Evolutionary conservation across 2,797 vertebrate species (phyloP).

Genomic region (Dermochelys coriacea): DNA sequence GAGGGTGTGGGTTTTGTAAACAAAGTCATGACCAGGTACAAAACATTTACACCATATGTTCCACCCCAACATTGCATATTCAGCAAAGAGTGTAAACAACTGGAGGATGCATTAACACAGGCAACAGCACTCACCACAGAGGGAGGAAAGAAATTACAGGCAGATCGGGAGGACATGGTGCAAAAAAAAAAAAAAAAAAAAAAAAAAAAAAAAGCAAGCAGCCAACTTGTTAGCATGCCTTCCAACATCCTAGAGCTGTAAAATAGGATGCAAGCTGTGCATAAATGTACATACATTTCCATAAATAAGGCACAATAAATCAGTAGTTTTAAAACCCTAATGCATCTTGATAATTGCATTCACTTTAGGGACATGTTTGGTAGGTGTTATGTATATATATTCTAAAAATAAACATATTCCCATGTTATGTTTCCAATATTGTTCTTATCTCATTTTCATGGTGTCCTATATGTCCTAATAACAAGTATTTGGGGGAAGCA

Average conservation of each 20-base stretch:
- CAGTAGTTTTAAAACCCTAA: not conserved
- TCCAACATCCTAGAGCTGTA: not conserved
- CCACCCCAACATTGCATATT: not conserved
- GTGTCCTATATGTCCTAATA: not conserved
- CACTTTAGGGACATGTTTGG: not conserved
- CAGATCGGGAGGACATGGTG: not conserved
- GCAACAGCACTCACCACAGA: not conserved
- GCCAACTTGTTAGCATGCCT: accelerated
- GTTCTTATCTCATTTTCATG: not conserved
- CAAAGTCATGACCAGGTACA: not conserved
- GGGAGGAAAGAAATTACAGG: not conserved
- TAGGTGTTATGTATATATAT: not conserved
- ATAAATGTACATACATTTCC: not conserved
- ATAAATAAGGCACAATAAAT: not conserved
- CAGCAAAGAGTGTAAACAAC: not conserved
- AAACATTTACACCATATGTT: not conserved
- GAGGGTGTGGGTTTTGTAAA: not conserved
- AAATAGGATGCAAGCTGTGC: not conserved
- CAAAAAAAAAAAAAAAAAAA: no score
- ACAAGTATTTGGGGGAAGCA: not conserved
- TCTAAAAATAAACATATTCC: not conserved
- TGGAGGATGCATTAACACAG: not conserved
- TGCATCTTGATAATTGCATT: not conserved
- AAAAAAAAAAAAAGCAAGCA: not conserved
- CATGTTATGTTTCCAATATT: not conserved